A percentile compares a stretch with the other conserved stretches of the same genome.
Conservation (phyloP, 2,113 vertebrate species). For the Hippotragus niger region DNA sequence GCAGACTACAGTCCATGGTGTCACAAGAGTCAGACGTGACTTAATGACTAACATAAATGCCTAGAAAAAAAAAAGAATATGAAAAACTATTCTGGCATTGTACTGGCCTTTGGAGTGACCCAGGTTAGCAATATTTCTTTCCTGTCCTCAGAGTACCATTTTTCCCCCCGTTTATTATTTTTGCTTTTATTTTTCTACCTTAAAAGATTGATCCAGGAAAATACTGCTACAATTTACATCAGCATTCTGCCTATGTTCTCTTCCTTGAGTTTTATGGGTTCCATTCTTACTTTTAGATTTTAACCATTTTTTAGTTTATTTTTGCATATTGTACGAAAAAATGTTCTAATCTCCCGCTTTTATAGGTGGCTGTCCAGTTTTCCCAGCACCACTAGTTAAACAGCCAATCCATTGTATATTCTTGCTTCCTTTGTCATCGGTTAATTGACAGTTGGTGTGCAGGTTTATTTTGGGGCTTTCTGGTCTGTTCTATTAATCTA, state of each 20-base stretch:
- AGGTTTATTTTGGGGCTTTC: background rate
- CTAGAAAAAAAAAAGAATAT: background rate
- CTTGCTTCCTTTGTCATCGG: background rate
- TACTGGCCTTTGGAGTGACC: background rate
- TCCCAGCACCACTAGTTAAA: background rate
- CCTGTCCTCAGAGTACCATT: background rate
- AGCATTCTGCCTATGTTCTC: background rate
- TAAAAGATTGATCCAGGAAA: background rate
- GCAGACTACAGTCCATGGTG: background rate
- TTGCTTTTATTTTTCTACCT: background rate
- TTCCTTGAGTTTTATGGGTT: background rate
- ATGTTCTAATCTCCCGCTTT: background rate
- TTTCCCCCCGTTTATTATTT: background rate
- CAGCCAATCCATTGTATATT: background rate
- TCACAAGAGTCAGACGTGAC: background rate
- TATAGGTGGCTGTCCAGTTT: background rate
- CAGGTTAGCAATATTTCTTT: background rate
- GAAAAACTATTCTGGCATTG: background rate
- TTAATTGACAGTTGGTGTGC: background rate
- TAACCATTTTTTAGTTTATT: background rate
- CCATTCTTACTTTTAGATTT: background rate
- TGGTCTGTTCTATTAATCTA: background rate
- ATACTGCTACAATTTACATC: background rate
- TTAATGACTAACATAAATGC: background rate
- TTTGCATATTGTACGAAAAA: background rate